A percentile compares a stretch with the other conserved stretches of the same genome.
phyloP scores from a whole-genome alignment of 2,797 vertebrate species.

The Cirrhinus molitorella region DNA sequence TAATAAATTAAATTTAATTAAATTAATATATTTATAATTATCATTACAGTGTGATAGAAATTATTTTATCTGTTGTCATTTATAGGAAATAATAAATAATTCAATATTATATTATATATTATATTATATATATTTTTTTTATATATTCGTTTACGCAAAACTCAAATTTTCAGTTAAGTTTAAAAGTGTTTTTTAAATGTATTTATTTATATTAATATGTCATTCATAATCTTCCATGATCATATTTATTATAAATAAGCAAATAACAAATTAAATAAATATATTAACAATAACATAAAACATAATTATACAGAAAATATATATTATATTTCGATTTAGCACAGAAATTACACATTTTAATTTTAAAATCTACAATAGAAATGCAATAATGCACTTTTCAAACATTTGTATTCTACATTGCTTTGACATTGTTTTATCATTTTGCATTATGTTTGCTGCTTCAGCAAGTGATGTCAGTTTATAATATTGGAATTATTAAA shows the following conservation, averaged over 20 bases:
- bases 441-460: not conserved
- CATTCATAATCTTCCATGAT: not conserved
- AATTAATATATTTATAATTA: not conserved
- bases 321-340: not conserved
- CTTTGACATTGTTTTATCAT: not conserved
- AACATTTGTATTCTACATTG: not conserved
- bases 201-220: not conserved
- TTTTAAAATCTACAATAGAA: not conserved
- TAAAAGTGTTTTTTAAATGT: not conserved
- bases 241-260: no score
- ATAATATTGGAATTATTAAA: not conserved
- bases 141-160: not conserved
- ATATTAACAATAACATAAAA: not conserved
- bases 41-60: not conserved
- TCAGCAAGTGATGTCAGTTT: not conserved
- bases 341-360: not conserved
- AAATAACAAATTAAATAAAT: not conserved
- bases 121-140: no score
- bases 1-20: not conserved
- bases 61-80: no score
- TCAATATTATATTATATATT: no score
- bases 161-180: not conserved
- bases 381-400: not conserved
- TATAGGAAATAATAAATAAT: no score
- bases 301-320: not conserved